Percentiles rank a stretch among this genome's conserved stretches.
These are phyloP conservation scores for Sisor rabdophorus DNA, from an alignment of 2,113 vertebrate species.

Conservation along the genomic window DNA sequence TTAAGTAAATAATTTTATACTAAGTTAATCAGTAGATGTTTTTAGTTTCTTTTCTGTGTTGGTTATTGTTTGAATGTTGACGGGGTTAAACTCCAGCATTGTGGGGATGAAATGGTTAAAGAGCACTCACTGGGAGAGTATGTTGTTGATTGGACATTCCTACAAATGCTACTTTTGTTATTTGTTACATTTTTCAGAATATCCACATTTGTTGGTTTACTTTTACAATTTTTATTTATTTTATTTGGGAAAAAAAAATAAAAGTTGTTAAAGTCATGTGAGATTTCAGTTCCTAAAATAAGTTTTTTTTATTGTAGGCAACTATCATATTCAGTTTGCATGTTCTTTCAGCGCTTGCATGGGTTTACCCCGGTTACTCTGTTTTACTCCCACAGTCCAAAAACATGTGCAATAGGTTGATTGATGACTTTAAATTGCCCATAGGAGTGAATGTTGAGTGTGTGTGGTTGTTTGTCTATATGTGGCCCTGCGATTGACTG, in stretches of 20 bases:
- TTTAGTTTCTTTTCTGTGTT: slow-evolving; percentile 8
- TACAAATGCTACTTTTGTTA: slow-evolving; percentile 1
- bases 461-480: too few relatives aligned
- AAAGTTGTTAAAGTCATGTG: slow-evolving; percentile 36
- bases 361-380: too few relatives aligned
- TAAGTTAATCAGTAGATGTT: neutral
- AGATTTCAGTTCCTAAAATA: neutral
- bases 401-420: too few relatives aligned
- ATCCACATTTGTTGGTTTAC: slow-evolving; percentile 42
- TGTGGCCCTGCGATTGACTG: too few relatives aligned
- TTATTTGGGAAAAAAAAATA: slow-evolving; percentile 48
- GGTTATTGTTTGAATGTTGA: slow-evolving; percentile 1
- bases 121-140: slow-evolving; percentile 51
- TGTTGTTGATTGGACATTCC: slow-evolving; percentile 22
- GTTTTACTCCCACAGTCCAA: too few relatives aligned
- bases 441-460: too few relatives aligned
- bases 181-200: slow-evolving; percentile 36
- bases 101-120: slow-evolving; percentile 10
- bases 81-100: slow-evolving; percentile 1
- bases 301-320: too few relatives aligned
- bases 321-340: neutral
- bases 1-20: neutral
- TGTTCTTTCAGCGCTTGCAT: too few relatives aligned
- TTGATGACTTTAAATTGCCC: too few relatives aligned
- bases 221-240: slow-evolving; percentile 44